Evolutionary conservation across 1,140 invertebrate genomes (phyloP).

Genomic region (Diabrotica undecimpunctata): DNA sequence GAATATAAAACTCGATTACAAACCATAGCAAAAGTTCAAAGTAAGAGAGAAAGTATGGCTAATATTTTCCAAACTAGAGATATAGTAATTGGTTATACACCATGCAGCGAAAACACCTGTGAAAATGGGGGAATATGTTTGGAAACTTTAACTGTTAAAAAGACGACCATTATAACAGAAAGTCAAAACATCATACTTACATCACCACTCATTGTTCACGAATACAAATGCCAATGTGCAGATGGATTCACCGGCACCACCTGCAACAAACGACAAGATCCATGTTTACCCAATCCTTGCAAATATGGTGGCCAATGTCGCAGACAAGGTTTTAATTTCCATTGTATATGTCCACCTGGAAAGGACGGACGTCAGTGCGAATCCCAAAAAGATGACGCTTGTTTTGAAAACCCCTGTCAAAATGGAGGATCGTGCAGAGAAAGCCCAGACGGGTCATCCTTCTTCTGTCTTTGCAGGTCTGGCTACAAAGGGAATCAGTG

Average conservation of each 20-base stretch:
- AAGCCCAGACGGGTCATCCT: conserved; percentile 77
- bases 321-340: conserved; percentile 75
- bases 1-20: conserved; percentile 60
- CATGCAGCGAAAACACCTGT: conserved; percentile 66
- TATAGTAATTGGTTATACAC: conserved; percentile 65
- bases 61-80: conserved; percentile 58
- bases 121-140: conserved; percentile 75
- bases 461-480: conserved; percentile 85
- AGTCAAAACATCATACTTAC: conserved; percentile 76
- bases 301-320: conserved; percentile 75
- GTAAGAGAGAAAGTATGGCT: conserved; percentile 60
- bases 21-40: conserved; percentile 59
- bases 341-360: conserved; percentile 72
- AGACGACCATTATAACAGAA: conserved; percentile 68
- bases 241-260: conserved; percentile 72
- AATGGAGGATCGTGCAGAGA: conserved; percentile 88
- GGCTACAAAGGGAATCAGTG: conserved; percentile 86
- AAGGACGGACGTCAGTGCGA: conserved; percentile 83
- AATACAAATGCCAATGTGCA: conserved; percentile 75
- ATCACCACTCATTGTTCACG: conserved; percentile 71
- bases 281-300: conserved; percentile 88
- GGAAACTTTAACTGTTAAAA: conserved; percentile 65
- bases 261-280: conserved; percentile 83
- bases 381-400: conserved; percentile 74
- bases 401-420: conserved; percentile 77